Conservation (phyloP, 2,888 invertebrate genomes). For the Lasioglossum morio region DNA sequence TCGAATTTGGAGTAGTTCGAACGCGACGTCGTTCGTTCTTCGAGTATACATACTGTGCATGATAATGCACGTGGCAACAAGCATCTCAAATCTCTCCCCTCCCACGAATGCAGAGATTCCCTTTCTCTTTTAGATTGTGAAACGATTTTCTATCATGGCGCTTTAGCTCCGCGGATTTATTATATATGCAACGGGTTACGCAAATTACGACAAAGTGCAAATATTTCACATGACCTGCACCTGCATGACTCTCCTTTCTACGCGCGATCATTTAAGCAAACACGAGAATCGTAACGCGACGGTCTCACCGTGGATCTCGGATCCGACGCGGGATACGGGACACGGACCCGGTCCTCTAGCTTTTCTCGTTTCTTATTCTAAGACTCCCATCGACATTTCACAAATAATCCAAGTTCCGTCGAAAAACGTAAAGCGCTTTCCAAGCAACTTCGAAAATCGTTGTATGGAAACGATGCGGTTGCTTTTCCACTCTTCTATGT, state of each 20-base stretch:
- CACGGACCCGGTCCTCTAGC: neutral
- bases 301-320: constrained; percentile 26
- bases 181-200: constrained; percentile 82
- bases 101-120: constrained; percentile 75
- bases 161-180: constrained; percentile 77
- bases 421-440: no score
- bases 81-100: constrained; percentile 66
- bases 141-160: constrained; percentile 78
- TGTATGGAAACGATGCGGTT: neutral
- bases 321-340: neutral
- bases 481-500: neutral
- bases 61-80: constrained; percentile 43
- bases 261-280: constrained; percentile 71
- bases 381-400: neutral
- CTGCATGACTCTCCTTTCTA: constrained; percentile 74
- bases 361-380: neutral
- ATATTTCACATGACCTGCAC: constrained; percentile 83
- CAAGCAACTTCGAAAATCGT: neutral
- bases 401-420: no score
- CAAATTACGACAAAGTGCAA: constrained; percentile 83
- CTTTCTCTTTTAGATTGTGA: constrained; percentile 82
- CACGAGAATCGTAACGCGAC: constrained; percentile 66
- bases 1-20: constrained; percentile 1
- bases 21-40: neutral
- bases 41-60: constrained; percentile 16